Evolutionary conservation across 2,113 vertebrate species (phyloP), one percentile per base, ranked within the genome.

Genomic region (Pagrus major): DNA sequence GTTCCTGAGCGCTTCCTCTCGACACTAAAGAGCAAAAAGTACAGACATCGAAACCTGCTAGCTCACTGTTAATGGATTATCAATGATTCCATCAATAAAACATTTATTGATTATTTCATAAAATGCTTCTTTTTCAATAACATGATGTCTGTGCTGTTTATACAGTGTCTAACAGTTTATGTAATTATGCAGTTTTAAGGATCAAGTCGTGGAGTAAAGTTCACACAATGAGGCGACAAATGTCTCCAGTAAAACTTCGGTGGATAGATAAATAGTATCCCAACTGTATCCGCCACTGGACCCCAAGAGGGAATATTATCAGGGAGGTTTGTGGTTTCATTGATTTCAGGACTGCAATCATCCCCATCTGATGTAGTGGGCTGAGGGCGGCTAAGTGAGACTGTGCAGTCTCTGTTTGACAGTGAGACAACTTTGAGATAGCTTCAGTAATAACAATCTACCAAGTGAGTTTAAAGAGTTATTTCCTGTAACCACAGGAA

Each of bases 241-340:
- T 55, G 33, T 51, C 60, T 83, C 23, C 71, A 59, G 65, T 47
- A 39, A 37, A 77, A 78, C 68, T 68, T 16, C 8, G 5, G 31
- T 23, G 60, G 71, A 83, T 33, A 64, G 83, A 85, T 83, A 83
- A 91, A 88, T 76, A 91, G 79, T 63, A 68, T 27, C 61, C 51
- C 39, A 70, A 81, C 88, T 86, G 78, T 75, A 90, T 94, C 80
- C 84, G 77, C 79, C 52, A 66, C 80, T 80, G 67, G 46, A 64
- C 80, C 86, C 89, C 91, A 80, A 78, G 83, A 91, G 91, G 88
- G 83, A 90, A 85, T 91, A 92, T 93, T 93, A 95, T 94, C 93
- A 92, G 86, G 83, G 86, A 93, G 90, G 91, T 91, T 91, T 91
- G 93, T 91, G 93, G 91, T 93, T 95, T 95, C 89, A 94, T 91